A percentile compares a stretch with the other conserved stretches of the same genome.
phyloP scores from a whole-genome alignment of 2,797 vertebrate genomes.

The Gymnoscopelus microlampas region DNA sequence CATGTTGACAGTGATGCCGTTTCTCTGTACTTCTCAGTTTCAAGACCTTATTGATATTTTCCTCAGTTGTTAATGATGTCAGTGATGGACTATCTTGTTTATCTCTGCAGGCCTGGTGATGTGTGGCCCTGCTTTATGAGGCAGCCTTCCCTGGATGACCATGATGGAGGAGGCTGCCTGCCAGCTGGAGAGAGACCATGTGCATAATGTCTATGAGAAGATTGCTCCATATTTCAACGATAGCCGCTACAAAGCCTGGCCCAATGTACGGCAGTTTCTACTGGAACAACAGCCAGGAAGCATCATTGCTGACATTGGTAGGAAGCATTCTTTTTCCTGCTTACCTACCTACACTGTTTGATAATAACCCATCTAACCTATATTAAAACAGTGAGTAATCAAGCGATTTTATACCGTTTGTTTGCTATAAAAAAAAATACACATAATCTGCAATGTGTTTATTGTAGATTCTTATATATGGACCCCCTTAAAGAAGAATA shows the following conservation, averaged over 20 bases:
- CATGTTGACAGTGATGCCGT: conserved; percentile 2
- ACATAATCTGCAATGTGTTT: not conserved
- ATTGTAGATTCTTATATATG: not conserved
- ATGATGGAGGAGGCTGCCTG: conserved; percentile 85
- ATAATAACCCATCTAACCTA: not conserved
- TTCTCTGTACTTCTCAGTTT: not conserved
- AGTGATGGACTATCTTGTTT: conserved; percentile 1
- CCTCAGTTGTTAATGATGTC: not conserved
- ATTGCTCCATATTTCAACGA: conserved; percentile 86
- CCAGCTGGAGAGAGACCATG: conserved; percentile 79
- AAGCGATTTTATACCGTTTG: not conserved
- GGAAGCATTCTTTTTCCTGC: conserved; percentile 24
- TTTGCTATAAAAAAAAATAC: not conserved
- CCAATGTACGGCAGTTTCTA: conserved; percentile 84
- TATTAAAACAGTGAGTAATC: not conserved
- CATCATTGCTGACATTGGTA: conserved; percentile 81
- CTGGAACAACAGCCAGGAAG: conserved; percentile 82
- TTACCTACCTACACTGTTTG: not conserved
- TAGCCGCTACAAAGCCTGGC: conserved; percentile 83
- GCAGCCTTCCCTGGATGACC: conserved; percentile 43
- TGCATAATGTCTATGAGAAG: conserved; percentile 85
- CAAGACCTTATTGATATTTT: not conserved
- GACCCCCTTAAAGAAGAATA: not conserved
- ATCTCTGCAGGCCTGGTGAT: conserved; percentile 59
- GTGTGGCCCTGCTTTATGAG: conserved; percentile 57